Percentiles rank a stretch among this genome's conserved stretches.
These are phyloP conservation scores for Diadema setosum DNA, from an alignment of 35 echinoderm and acorn worm species.

Conservation along the genomic window DNA sequence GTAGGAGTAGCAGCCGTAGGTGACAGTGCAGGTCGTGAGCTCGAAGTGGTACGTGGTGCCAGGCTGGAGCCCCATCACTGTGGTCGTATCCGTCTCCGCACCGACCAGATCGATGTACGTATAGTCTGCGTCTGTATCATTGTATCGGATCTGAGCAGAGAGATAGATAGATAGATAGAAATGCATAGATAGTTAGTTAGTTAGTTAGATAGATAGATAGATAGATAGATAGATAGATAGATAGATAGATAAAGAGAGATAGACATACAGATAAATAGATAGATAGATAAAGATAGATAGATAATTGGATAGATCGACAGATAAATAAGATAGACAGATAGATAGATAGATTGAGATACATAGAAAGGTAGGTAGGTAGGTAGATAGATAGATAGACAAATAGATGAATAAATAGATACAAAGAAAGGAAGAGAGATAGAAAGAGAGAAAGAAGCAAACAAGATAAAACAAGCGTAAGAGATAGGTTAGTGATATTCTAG, in stretches of 20 bases:
- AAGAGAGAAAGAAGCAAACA: background rate
- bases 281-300: too few relatives aligned
- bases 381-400: background rate
- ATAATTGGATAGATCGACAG: too few relatives aligned
- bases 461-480: background rate
- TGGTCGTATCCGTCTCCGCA: background rate
- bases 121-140: conserved; percentile 24
- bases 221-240: background rate
- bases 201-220: background rate
- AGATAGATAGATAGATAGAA: too few relatives aligned
- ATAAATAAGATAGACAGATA: too few relatives aligned
- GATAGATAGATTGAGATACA: too few relatives aligned
- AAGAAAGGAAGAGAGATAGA: background rate
- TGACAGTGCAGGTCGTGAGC: conserved; percentile 46
- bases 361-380: too few relatives aligned
- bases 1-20: conserved; percentile 64
- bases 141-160: conserved; percentile 71
- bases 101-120: conserved; percentile 37
- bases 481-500: too few relatives aligned
- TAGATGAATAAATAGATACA: background rate
- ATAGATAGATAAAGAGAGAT: too few relatives aligned
- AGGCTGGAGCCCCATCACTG: background rate
- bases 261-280: too few relatives aligned
- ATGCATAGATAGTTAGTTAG: too few relatives aligned
- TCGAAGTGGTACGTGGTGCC: conserved; percentile 73